Evolutionary conservation across 1,140 invertebrate genomes (phyloP).

Genomic region (Heliconius melpomene): DNA sequence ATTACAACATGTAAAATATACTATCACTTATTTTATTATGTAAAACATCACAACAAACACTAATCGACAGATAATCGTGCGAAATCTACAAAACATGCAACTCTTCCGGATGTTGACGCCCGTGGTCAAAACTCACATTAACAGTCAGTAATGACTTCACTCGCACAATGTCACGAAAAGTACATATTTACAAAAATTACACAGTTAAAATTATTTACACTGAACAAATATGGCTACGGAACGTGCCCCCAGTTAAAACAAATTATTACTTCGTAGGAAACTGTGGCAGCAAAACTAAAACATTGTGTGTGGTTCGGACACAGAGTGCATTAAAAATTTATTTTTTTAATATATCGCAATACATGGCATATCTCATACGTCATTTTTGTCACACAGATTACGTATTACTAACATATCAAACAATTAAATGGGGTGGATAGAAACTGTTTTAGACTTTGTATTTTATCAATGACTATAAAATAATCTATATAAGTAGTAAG

Average conservation of each 20-base stretch:
- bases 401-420: background rate
- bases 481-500: too few species aligned
- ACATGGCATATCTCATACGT: conserved; percentile 10
- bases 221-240: conserved; percentile 47
- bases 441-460: too few species aligned
- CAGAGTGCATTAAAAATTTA: conserved; percentile 36
- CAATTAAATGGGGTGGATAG: too few species aligned
- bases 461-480: too few species aligned
- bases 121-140: conserved; percentile 31
- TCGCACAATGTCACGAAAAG: conserved; percentile 11
- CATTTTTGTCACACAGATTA: conserved; percentile 20
- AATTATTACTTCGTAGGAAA: conserved; percentile 45
- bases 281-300: conserved; percentile 52
- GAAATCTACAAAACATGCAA: conserved; percentile 73
- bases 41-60: conserved; percentile 58
- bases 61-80: conserved; percentile 59
- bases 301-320: conserved; percentile 53
- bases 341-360: conserved; percentile 20
- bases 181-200: background rate
- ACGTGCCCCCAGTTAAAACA: conserved; percentile 47
- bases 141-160: conserved; percentile 26
- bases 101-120: conserved; percentile 63
- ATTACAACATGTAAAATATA: conserved; percentile 42
- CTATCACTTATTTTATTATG: conserved; percentile 43
- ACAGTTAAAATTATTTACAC: background rate